Base-by-base conservation (phyloP, 2,888 invertebrate genomes). In the Tinea trinotella region DNA sequence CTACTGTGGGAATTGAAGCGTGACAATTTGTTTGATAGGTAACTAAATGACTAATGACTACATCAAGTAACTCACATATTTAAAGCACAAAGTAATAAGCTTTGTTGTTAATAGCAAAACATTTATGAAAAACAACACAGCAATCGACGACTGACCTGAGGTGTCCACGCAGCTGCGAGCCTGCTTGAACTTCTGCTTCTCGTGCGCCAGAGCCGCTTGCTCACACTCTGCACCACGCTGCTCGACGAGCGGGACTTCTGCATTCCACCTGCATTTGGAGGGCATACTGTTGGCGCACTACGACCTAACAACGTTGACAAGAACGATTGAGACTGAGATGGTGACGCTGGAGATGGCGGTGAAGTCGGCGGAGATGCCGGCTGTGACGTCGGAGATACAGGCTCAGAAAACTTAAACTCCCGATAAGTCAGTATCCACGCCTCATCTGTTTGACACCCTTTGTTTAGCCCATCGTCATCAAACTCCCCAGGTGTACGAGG, bases 221-320 rank as follows among this genome's bases (percentile, higher is more conserved):
- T 91, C 64, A 95, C 93, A 74, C 93, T 90, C 73, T 93, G 93
- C 71, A 94, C 92, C 73, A 95, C 94, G 83, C 93, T 94, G 70
- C 94, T 93, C 62, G 94, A 93, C 20, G 94, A 94, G 76, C 95
- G 94, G 67, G 94, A 95, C 87, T 95, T 95, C 90, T 95, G 94
- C 95, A 95, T 95, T 74, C 90, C 90, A 83, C 90, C 90, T 83
- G 89, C 77, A 66, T 86, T 74, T 13, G 56, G 22, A 58, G 74
- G 68, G 65, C 71, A 67, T 57, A 71, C 67, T 57, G 74, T 67
- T 58, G 70, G 72, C 56, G 73, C 71, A 60, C 71, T 68, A 58
- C 80, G 74, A 52, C 80, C 77, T 58, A 85, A 64, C 68, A 77
- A 63, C 59, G 77, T 65, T 58, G 78, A 68, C 58, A 84, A 67